Conservation (phyloP, 2,797 vertebrate genomes). For the Premnoplex brunnescens region DNA sequence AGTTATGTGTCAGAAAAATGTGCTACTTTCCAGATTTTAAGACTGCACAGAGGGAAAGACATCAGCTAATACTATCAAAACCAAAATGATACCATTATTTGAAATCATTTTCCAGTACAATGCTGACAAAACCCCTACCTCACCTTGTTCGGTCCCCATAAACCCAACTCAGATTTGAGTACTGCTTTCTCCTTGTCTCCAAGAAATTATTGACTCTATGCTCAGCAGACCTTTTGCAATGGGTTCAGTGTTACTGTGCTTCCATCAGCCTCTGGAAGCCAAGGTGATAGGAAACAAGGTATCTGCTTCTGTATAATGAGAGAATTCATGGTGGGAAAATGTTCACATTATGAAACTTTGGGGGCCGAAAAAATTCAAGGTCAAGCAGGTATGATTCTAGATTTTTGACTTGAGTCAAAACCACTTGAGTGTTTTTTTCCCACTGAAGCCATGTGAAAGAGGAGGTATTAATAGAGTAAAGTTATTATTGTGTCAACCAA, state of each 20-base stretch:
- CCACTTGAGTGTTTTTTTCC: not conserved
- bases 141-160: not conserved
- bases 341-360: not conserved
- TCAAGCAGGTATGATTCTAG: not conserved
- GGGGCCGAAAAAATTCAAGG: not conserved
- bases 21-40: not conserved
- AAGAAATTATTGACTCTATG: not conserved
- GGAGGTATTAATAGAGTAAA: not conserved
- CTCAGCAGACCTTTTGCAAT: not conserved
- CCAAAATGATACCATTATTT: not conserved
- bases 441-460: not conserved
- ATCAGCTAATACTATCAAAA: not conserved
- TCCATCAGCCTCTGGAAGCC: not conserved
- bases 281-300: not conserved
- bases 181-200: not conserved
- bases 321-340: not conserved
- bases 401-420: not conserved
- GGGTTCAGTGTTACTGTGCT: not conserved
- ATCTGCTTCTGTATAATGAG: not conserved
- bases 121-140: not conserved
- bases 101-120: not conserved
- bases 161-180: not conserved
- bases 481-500: not conserved
- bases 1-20: not conserved
- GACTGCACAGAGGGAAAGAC: not conserved